Percentiles rank a stretch among this genome's conserved stretches.
phyloP scores from a whole-genome alignment of 2,797 vertebrate species.

The Phrynocephalus forsythii region DNA sequence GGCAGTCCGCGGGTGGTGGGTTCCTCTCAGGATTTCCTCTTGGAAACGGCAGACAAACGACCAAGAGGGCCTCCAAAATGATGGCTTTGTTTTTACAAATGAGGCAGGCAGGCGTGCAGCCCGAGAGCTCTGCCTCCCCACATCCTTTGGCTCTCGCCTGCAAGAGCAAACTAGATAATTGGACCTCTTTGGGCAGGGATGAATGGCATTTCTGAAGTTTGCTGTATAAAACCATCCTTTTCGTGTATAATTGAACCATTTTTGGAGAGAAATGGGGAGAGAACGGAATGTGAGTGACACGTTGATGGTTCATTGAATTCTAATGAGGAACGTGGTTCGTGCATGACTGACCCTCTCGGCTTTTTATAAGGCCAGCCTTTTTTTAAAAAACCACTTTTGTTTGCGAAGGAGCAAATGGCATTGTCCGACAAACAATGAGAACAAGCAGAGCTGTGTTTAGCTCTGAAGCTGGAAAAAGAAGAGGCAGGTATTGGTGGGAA shows the following conservation, averaged over 20 bases:
- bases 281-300: slow-evolving; percentile 24
- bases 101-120: slow-evolving; percentile 10
- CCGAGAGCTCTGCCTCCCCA: slow-evolving; percentile 46
- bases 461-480: not conserved
- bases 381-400: not conserved
- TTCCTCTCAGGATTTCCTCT: slow-evolving; percentile 51
- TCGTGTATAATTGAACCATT: slow-evolving; percentile 57
- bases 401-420: slow-evolving; percentile 56
- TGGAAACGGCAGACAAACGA: not conserved
- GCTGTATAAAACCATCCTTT: slow-evolving; percentile 33
- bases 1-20: not conserved
- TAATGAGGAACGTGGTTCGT: slow-evolving; percentile 52
- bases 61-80: slow-evolving; percentile 32
- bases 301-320: slow-evolving; percentile 61
- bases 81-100: slow-evolving; percentile 47
- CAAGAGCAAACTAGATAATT: slow-evolving; percentile 57
- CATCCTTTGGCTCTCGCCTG: slow-evolving; percentile 33
- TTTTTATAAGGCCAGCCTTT: slow-evolving; percentile 47
- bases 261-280: slow-evolving; percentile 52
- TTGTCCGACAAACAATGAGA: slow-evolving; percentile 30
- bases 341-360: slow-evolving; percentile 63
- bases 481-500: not conserved
- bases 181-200: slow-evolving; percentile 58
- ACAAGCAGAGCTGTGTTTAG: slow-evolving; percentile 7
- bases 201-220: slow-evolving; percentile 47